Base-by-base conservation (phyloP, 2,113 vertebrate species). In the Tenebrosternarchus preto region DNA sequence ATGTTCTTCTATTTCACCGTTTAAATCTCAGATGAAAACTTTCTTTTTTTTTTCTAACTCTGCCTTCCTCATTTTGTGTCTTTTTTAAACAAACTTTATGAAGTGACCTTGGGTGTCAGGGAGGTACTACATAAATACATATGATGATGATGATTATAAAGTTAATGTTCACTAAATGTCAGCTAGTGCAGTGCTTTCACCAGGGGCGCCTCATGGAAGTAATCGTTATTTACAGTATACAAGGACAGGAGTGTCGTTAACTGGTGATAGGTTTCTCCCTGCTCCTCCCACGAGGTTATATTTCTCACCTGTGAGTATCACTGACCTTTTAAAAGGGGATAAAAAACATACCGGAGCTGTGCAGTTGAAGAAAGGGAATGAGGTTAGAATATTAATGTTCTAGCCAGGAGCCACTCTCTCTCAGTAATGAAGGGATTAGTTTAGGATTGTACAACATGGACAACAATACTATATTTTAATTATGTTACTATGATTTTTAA, bases 261-360 rank as follows among this genome's bases (percentile, higher is more conserved):
- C 43, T 50, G 11, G 43, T 50, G 9, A 50, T 50, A 12, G 9
- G 43, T 50, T 50, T 9, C 43, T 50, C 43, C 43, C 43, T 50
- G 12, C 11, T 68, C 64, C 55, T 78, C 53, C 36, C 64, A 5
- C 46, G 56, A 78, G 61, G 59, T 67, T 69, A 66, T 3, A 12
- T 20, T 22, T 8, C 43, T 72, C 73, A 46, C 46, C 33, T 33
- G 8, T 70, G 73, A 83, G 72, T 66, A 67, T 27, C 29, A 46
- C 25, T 83, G 77, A 80, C 72, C 46, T 71, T 57, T 55, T 55
- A 27, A 17, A 22, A 66, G n/a, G 24, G n/a, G 72, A 76, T 24
- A 72, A 25, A 77, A 17, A 53, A 31, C 12, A 8, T 12, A 50
- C 15, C 15, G 43, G 43, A 9, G 12, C 43, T 50, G 43, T 50